Evolutionary conservation across 2,797 vertebrate species (phyloP), one percentile per base, ranked within the genome.

Genomic region (Sarcoramphus papa): DNA sequence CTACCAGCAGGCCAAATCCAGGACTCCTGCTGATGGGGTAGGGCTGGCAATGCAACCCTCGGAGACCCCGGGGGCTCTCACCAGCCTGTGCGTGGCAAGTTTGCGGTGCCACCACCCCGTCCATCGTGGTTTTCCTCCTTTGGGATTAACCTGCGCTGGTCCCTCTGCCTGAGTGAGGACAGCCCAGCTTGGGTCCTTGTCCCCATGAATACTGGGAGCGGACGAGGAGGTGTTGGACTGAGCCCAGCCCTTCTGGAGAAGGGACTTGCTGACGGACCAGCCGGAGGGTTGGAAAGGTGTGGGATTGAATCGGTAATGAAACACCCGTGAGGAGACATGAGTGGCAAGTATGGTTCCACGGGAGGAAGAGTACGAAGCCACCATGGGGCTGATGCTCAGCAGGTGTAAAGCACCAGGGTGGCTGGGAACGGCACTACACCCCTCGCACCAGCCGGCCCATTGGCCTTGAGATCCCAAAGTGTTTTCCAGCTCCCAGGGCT

Each of bases 311-410:
- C 27, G 5, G 4, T 12, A 35, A 20, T 1, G 3, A 30, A 7
- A 1, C 0, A 1, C 10, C 57, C 23, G 2, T 0, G 12, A 33
- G 60, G 45, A 51, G 25, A 60, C 45, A 48, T 0, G 0, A 88
- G 53, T 2, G 21, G 31, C 53, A 56, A 62, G 25, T 2, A 0
- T 4, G 15, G 59, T 35, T 6, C 62, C 14, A 14, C 0, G 23
- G 78, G 59, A 91, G 41, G 59, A 82, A 7, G 73, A 35, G 31
- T 11, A 15, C 2, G 22, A 69, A 84, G 47, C 27, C 45, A 31
- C 33, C 19, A 16, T 0, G 0, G 53, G 35, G 54, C 9, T 7
- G 43, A 37, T 19, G 50, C 20, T 40, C 2, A 7, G 60, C 3
- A 27, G 50, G 24, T 40, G 12, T 19, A 19, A 51, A 54, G 24